Evolutionary conservation across 1,140 invertebrate genomes (phyloP), one percentile per base, ranked within the genome.

Genomic region (Zaprionus ornatus): DNA sequence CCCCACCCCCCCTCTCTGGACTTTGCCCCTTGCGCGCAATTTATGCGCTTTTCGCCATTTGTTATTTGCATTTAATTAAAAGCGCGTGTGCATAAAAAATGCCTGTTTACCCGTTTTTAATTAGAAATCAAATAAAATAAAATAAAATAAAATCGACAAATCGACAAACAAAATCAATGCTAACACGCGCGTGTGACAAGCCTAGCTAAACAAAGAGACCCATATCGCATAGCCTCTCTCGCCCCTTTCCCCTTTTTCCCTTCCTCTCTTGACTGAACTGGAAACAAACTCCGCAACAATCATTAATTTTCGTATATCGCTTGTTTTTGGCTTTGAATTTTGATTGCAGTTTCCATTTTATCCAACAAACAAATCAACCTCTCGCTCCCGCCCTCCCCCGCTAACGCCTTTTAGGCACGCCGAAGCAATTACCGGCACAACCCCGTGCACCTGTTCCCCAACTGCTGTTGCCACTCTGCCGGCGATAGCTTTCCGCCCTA

Each of bases 31-130:
- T 74, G 32, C 19, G 9, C 45, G 21, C 79, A 80, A 88, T 83
- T 86, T 74, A 86, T 86, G 83, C 63, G 77, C 67, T 59, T 82
- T 88, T 65, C 50, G 67, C 67, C 66, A 88, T 87, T 87, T 87
- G 84, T 87, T 87, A 76, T 88, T 88, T 90, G 85, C 85, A 84
- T 88, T 88, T 88, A 88, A 88, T 88, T 88, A 88, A 88, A 87
- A 61, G 29, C 79, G 77, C 80, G 83, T 74, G 61, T 29, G 54
- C 67, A 57, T 61, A 75, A 63, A 60, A 67, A 65, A 62, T 19
- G 40, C 23, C 19, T 72, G 56, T 12, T 67, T 54, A 23, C 21
- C 42, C 45, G 17, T 37, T 88, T 87, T 87, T 87, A 87, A 87
- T 87, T 87, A 87, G 84, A 88, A 87, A 90, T 84, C 85, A 88